Conservation (phyloP, 2,113 vertebrate genomes). For the Mustelus asterias region DNA sequence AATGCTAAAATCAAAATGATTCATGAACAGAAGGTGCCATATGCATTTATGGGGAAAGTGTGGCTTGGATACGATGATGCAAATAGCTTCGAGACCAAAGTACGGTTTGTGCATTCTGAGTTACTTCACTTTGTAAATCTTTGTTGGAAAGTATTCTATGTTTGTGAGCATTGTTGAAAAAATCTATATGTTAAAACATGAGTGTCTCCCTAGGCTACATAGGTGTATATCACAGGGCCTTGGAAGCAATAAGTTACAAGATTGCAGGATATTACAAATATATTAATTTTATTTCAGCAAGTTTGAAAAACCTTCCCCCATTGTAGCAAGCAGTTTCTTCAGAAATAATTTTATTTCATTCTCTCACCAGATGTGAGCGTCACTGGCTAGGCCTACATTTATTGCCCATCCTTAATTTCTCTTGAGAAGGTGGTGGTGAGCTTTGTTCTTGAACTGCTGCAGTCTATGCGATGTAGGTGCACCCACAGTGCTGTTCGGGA, state of each 20-base stretch:
- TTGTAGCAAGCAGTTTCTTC: not conserved
- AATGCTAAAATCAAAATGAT: not conserved
- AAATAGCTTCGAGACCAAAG: not conserved
- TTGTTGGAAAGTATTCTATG: not conserved
- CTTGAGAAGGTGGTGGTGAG: too few relatives aligned
- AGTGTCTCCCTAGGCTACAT: not conserved
- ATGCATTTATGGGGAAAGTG: not conserved
- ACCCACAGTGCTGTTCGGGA: too few relatives aligned
- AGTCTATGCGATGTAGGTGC: too few relatives aligned
- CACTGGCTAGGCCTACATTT: too few relatives aligned
- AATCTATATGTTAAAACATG: not conserved
- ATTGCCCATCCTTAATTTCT: too few relatives aligned
- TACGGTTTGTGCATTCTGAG: not conserved
- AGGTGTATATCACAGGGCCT: not conserved
- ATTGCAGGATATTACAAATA: not conserved
- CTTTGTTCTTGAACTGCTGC: too few relatives aligned
- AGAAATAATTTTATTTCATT: not conserved
- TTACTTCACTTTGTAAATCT: not conserved
- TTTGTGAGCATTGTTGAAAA: not conserved
- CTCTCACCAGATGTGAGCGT: too few relatives aligned
- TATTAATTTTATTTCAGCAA: not conserved
- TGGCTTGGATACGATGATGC: slow-evolving; percentile 3
- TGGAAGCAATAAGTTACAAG: not conserved
- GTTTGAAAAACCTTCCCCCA: not conserved
- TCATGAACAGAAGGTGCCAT: not conserved